Percentiles rank a stretch among this genome's conserved stretches.
These are phyloP conservation scores for Phalloptychus januarius DNA, from an alignment of 2,797 vertebrate genomes.

Conservation along the genomic window DNA sequence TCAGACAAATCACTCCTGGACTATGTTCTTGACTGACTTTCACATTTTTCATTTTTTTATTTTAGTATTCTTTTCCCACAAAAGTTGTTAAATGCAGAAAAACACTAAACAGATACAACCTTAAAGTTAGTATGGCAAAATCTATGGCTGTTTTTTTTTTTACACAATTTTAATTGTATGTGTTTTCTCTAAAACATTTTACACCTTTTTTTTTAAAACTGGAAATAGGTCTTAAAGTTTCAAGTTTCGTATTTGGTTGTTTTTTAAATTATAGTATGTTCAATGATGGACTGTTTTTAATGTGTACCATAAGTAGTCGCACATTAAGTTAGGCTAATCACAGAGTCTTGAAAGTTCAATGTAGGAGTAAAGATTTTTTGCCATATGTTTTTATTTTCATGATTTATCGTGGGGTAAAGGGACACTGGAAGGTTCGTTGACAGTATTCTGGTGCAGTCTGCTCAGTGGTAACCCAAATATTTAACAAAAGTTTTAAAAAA, in stretches of 20 bases:
- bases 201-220: neutral
- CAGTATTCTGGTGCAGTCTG: slow-evolving; percentile 22
- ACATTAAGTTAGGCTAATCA: neutral
- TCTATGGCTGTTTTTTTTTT: neutral
- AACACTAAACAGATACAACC: neutral
- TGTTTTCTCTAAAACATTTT: too few species aligned
- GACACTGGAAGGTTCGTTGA: neutral
- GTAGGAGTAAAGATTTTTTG: neutral
- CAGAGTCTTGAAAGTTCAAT: neutral
- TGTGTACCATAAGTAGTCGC: neutral
- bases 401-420: neutral
- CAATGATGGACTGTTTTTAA: neutral
- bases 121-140: neutral
- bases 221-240: too few species aligned
- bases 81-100: neutral
- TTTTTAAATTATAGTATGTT: neutral
- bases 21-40: neutral
- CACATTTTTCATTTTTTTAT: neutral
- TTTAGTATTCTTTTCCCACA: neutral
- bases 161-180: neutral
- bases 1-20: slow-evolving; percentile 11
- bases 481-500: slow-evolving; percentile 13
- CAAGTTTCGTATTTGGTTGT: neutral
- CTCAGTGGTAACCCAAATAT: slow-evolving; percentile 48
- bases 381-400: neutral